These are phyloP conservation scores for Yasuhikotakia modesta DNA, from an alignment of 2,797 vertebrate genomes.

Conservation along the genomic window DNA sequence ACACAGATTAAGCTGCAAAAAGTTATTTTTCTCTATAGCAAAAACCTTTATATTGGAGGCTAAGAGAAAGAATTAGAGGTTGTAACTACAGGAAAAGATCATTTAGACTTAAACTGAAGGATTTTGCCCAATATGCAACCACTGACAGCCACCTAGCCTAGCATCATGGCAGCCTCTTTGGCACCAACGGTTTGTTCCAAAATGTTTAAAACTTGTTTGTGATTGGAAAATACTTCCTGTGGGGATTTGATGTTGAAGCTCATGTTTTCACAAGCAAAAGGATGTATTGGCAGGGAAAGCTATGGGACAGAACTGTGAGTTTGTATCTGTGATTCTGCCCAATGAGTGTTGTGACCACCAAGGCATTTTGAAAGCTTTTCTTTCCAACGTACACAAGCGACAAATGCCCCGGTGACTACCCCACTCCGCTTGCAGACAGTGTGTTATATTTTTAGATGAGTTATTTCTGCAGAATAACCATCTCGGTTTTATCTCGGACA, in stretches of 20 bases:
- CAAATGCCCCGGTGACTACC: conserved; percentile 61
- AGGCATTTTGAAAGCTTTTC: neutral
- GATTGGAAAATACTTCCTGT: conserved; percentile 49
- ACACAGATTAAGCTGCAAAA: neutral
- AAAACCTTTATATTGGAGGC: neutral
- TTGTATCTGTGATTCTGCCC: conserved; percentile 24
- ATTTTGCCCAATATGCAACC: neutral
- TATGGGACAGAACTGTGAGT: neutral
- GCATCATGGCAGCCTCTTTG: neutral
- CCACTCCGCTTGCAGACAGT: conserved; percentile 59
- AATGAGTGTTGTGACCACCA: conserved; percentile 13
- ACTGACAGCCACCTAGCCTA: neutral
- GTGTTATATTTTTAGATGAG: conserved; percentile 71
- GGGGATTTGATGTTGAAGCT: conserved; percentile 25
- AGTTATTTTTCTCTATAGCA: neutral
- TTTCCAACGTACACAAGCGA: conserved; percentile 23
- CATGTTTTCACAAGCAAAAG: neutral
- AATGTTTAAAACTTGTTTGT: too few relatives aligned
- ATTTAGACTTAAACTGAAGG: too few relatives aligned
- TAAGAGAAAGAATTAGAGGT: too few relatives aligned
- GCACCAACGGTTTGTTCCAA: conserved; percentile 1
- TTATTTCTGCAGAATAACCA: conserved; percentile 71
- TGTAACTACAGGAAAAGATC: too few relatives aligned
- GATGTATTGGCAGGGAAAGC: neutral
- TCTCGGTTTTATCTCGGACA: conserved; percentile 71